Conservation (phyloP, 1,140 invertebrate genomes). For the Stenopsyche tienmushanensis region DNA sequence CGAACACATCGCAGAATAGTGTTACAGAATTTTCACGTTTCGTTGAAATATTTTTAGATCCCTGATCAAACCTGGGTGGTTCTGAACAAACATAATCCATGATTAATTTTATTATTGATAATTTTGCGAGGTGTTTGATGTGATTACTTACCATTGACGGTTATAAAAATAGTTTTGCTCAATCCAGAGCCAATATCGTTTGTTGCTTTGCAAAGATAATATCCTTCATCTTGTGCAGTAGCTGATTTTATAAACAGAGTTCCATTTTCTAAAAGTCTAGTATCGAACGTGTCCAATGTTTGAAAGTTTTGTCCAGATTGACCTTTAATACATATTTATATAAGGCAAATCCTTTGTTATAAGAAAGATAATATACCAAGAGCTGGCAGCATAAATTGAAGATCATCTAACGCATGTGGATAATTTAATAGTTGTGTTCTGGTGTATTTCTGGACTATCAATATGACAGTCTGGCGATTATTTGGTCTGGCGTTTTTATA, state of each 20-base stretch:
- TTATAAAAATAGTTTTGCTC: conserved; percentile 74
- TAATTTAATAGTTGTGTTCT: neutral
- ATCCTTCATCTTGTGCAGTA: conserved; percentile 73
- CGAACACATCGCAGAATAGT: conserved; percentile 78
- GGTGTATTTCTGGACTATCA: neutral
- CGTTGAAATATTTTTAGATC: conserved; percentile 68
- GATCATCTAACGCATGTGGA: too few relatives aligned
- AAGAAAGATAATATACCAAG: too few relatives aligned
- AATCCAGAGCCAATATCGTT: conserved; percentile 81
- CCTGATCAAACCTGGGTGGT: conserved; percentile 75
- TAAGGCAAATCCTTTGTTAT: neutral
- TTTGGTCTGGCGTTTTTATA: too few relatives aligned
- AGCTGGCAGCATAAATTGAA: too few relatives aligned
- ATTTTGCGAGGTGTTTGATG: neutral
- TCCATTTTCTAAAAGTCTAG: conserved; percentile 60
- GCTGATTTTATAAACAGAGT: conserved; percentile 71
- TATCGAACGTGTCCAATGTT: conserved; percentile 46
- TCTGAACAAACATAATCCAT: conserved; percentile 57
- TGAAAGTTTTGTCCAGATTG: conserved; percentile 27
- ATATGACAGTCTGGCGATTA: too few relatives aligned
- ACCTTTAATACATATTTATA: conserved; percentile 24
- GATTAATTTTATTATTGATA: neutral
- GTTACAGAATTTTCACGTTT: conserved; percentile 68
- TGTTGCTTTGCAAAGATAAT: conserved; percentile 82
- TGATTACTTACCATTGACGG: conserved; percentile 70